Conservation (phyloP, 2,888 invertebrate genomes). For the Agrotis puta region DNA sequence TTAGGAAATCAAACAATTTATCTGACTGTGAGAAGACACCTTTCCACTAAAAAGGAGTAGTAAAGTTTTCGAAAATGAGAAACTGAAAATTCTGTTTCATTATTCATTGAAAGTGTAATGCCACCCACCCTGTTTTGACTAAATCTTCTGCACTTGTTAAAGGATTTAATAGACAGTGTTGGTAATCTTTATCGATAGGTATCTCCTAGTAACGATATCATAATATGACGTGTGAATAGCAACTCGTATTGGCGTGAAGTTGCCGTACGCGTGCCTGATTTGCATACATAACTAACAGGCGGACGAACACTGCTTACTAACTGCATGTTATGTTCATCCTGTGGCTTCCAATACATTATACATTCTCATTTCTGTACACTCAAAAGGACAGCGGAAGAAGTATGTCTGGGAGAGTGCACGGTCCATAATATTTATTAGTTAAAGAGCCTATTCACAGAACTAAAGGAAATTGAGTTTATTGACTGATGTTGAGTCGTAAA, state of each 20-base stretch:
- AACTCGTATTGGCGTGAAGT: constrained; percentile 61
- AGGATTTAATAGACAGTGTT: constrained; percentile 13
- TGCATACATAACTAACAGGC: constrained; percentile 77
- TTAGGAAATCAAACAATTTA: not conserved
- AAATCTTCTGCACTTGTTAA: not conserved
- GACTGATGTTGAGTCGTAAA: constrained; percentile 18
- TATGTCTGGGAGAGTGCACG: constrained; percentile 43
- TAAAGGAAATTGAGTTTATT: constrained; percentile 31
- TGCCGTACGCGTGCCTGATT: constrained; percentile 74
- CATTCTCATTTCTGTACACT: constrained; percentile 53
- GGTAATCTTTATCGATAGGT: constrained; percentile 34
- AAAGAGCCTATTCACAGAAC: constrained; percentile 25
- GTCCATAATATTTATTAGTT: constrained; percentile 33
- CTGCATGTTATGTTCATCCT: constrained; percentile 62
- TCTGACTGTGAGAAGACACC: not conserved
- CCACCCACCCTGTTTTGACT: no score
- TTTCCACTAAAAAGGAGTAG: not conserved
- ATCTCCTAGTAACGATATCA: constrained; percentile 48
- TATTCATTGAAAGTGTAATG: not conserved
- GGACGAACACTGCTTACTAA: constrained; percentile 71
- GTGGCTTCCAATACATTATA: constrained; percentile 59
- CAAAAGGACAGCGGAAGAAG: constrained; percentile 47
- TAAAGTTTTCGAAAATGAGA: no score
- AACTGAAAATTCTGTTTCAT: not conserved
- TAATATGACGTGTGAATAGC: constrained; percentile 69